phyloP scores from a whole-genome alignment of 2,113 vertebrate species.

The Ophthalmolycus amberensis region DNA sequence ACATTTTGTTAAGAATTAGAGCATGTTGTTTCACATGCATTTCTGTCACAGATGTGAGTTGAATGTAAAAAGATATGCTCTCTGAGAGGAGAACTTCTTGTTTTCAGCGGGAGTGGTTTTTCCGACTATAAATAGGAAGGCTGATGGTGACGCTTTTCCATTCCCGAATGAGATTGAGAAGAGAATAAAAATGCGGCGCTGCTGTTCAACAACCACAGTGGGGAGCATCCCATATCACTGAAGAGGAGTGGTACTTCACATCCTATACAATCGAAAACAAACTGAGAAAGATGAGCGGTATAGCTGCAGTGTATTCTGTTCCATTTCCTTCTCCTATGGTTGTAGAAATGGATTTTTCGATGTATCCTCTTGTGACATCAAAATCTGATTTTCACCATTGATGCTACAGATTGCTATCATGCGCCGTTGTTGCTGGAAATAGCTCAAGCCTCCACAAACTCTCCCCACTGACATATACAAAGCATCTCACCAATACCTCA shows the following conservation, averaged over 20 bases:
- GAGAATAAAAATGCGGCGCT: background rate
- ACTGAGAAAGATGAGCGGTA: background rate
- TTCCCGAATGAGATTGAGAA: conserved; percentile 6
- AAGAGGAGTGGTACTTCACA: conserved; percentile 17
- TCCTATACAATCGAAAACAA: background rate
- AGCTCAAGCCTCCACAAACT: conserved; percentile 8
- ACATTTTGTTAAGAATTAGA: too few species aligned
- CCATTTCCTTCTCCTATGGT: background rate
- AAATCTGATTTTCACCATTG: conserved; percentile 16
- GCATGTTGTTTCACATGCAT: too few species aligned
- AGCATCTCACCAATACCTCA: conserved; percentile 23
- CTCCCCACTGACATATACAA: background rate
- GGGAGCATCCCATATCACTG: background rate
- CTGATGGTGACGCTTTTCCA: conserved; percentile 14
- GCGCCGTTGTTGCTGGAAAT: background rate
- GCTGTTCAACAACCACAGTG: conserved; percentile 12
- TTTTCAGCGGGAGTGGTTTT: background rate
- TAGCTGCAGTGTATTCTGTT: background rate
- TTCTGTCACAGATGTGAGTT: background rate
- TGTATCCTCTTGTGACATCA: conserved; percentile 12
- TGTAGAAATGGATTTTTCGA: conserved; percentile 2
- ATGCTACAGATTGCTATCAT: background rate
- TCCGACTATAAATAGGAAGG: conserved; percentile 7
- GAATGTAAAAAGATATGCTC: background rate
- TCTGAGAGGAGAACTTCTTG: background rate